A percentile compares a stretch with the other conserved stretches of the same genome.
phyloP scores from a whole-genome alignment of 2,797 vertebrate genomes.

The Parotocinclus haroldoi region DNA sequence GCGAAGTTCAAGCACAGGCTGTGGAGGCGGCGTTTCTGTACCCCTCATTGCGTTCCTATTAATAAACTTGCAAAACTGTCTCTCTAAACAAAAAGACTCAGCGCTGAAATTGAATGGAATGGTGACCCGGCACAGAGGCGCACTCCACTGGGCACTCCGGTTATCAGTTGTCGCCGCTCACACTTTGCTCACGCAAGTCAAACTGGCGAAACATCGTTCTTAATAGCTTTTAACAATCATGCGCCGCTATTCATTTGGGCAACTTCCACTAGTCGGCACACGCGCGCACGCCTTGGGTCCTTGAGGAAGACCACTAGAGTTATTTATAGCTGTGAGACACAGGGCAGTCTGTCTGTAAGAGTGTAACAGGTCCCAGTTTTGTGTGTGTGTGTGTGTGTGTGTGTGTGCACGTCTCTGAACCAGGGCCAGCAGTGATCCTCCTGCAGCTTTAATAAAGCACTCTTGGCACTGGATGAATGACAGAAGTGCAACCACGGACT shows the following conservation, averaged over 20 bases:
- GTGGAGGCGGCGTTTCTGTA: too few relatives aligned
- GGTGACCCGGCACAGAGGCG: too few relatives aligned
- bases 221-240: constrained; percentile 43
- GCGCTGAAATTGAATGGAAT: too few relatives aligned
- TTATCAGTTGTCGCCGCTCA: too few relatives aligned
- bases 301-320: constrained; percentile 83
- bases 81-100: too few relatives aligned
- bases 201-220: not conserved
- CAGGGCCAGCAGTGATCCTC: constrained; percentile 79
- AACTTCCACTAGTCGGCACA: not conserved
- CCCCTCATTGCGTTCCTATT: too few relatives aligned
- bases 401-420: constrained; percentile 77
- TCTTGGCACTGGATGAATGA: constrained; percentile 97
- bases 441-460: constrained; percentile 76
- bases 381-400: constrained; percentile 1
- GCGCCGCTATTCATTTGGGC: constrained; percentile 48
- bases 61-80: too few relatives aligned
- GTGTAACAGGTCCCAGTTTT: constrained; percentile 97
- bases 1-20: too few relatives aligned
- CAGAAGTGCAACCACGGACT: constrained; percentile 64
- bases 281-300: constrained; percentile 65
- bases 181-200: too few relatives aligned
- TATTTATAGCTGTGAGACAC: constrained; percentile 96
- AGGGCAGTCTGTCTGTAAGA: constrained; percentile 91
- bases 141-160: too few relatives aligned